Percentiles rank a stretch among this genome's conserved stretches.
phyloP scores from a whole-genome alignment of 1,140 invertebrate species.

The Daktulosphaira vitifoliae region DNA sequence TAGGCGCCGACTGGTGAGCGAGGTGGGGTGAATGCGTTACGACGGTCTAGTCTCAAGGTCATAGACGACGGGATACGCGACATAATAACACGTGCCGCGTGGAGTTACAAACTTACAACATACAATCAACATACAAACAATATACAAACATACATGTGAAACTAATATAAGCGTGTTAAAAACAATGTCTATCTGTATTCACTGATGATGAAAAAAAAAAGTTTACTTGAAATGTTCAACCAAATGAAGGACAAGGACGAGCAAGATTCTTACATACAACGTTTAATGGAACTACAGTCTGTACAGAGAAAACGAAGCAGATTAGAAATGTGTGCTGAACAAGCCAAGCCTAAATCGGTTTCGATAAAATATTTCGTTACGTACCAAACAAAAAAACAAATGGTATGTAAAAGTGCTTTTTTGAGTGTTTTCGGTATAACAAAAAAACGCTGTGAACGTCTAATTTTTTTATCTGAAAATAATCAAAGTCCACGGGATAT shows the following conservation, averaged over 20 bases:
- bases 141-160: too few relatives aligned
- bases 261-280: slow-evolving; percentile 14
- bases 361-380: slow-evolving; percentile 6
- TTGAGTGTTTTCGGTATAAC: slow-evolving; percentile 9
- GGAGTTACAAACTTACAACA: too few relatives aligned
- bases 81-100: too few relatives aligned
- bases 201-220: slow-evolving; percentile 8
- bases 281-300: slow-evolving; percentile 9
- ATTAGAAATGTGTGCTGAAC: slow-evolving; percentile 8
- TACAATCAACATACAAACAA: too few relatives aligned
- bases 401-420: slow-evolving; percentile 14
- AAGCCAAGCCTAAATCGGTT: slow-evolving; percentile 4
- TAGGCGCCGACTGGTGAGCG: too few relatives aligned
- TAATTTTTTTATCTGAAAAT: slow-evolving; percentile 23
- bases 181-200: slow-evolving; percentile 18
- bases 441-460: slow-evolving; percentile 19
- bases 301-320: slow-evolving; percentile 2
- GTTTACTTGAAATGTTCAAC: slow-evolving; percentile 18
- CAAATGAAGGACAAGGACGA: slow-evolving; percentile 18
- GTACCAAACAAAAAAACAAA: slow-evolving; percentile 2
- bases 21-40: too few relatives aligned
- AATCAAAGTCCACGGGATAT: slow-evolving; percentile 28
- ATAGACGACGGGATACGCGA: too few relatives aligned
- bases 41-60: too few relatives aligned
- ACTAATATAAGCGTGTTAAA: too few relatives aligned